Conservation (phyloP, 2,888 invertebrate species). For the Eledone cirrhosa region DNA sequence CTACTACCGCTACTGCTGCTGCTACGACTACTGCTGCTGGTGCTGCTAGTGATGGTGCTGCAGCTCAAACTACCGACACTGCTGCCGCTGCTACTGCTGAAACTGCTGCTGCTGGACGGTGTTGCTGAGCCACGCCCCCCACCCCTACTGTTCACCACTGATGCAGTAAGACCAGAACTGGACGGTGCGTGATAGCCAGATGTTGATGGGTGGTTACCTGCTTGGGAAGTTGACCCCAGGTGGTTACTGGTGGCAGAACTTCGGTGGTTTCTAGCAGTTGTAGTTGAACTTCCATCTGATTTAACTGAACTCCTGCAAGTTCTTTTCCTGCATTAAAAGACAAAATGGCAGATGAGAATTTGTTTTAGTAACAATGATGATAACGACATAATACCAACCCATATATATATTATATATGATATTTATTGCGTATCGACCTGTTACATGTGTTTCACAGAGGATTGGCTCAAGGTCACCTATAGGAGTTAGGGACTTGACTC, state of each 20-base stretch:
- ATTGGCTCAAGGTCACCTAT: too few relatives aligned
- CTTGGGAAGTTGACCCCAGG: too few relatives aligned
- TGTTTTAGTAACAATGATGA: too few relatives aligned
- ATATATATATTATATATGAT: too few relatives aligned
- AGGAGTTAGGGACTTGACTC: too few relatives aligned
- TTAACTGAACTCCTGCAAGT: conserved; percentile 5
- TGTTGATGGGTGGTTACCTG: conserved; percentile 6
- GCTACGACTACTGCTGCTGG: conserved; percentile 14
- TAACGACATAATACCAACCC: too few relatives aligned
- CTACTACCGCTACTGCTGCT: background rate
- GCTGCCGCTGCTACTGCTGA: conserved; percentile 16
- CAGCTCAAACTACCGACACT: background rate
- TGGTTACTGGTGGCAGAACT: conserved; percentile 20
- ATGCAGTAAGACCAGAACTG: conserved; percentile 13
- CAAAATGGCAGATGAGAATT: too few relatives aligned
- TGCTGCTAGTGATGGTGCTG: background rate
- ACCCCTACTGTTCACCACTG: conserved; percentile 8
- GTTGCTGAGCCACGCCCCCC: conserved; percentile 14
- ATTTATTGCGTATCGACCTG: too few relatives aligned
- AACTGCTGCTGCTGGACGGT: conserved; percentile 21
- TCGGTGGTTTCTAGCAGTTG: conserved; percentile 9
- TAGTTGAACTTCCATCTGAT: conserved; percentile 10
- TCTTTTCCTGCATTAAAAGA: conserved; percentile 1
- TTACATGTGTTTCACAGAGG: too few relatives aligned
- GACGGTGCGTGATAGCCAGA: conserved; percentile 27